These are phyloP conservation scores for Cerastis leucographa DNA, from an alignment of 2,888 invertebrate genomes.

Conservation along the genomic window DNA sequence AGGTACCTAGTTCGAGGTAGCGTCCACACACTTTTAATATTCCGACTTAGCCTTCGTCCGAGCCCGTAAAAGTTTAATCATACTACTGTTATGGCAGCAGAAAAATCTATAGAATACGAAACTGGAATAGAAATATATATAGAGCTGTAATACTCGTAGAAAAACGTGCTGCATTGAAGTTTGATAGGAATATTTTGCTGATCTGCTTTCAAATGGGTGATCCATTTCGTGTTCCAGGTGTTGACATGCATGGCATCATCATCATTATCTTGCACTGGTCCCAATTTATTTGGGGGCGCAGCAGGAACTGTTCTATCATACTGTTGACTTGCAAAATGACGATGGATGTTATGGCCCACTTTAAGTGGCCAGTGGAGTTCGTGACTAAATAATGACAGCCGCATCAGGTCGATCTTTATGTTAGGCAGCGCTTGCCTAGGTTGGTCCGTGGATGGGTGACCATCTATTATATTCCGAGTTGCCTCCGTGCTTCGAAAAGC, in stretches of 20 bases:
- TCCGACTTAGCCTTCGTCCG: slow-evolving; percentile 43
- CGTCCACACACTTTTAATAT: slow-evolving; percentile 50
- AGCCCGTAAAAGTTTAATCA: slow-evolving; percentile 61
- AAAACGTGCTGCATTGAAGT: slow-evolving; percentile 44
- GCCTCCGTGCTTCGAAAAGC: too few relatives aligned
- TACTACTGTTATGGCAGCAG: slow-evolving; percentile 50
- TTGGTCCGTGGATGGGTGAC: too few relatives aligned
- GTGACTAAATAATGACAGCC: too few relatives aligned
- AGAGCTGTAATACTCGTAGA: slow-evolving; percentile 34
- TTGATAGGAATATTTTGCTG: slow-evolving; percentile 38
- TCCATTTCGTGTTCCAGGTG: background rate
- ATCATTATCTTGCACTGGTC: background rate
- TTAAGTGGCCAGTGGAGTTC: too few relatives aligned
- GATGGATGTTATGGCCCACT: too few relatives aligned
- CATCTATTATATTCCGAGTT: too few relatives aligned
- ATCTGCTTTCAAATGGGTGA: slow-evolving; percentile 12
- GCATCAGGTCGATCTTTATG: too few relatives aligned
- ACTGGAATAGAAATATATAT: slow-evolving; percentile 51
- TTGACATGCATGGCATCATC: background rate
- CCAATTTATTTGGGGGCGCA: background rate
- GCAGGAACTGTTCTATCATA: background rate
- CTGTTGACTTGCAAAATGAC: background rate
- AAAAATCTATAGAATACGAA: slow-evolving; percentile 54
- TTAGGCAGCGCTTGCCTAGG: too few relatives aligned
- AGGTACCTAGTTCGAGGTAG: slow-evolving; percentile 29